Conservation (phyloP, 1,140 invertebrate genomes). For the Nephotettix cincticeps region DNA sequence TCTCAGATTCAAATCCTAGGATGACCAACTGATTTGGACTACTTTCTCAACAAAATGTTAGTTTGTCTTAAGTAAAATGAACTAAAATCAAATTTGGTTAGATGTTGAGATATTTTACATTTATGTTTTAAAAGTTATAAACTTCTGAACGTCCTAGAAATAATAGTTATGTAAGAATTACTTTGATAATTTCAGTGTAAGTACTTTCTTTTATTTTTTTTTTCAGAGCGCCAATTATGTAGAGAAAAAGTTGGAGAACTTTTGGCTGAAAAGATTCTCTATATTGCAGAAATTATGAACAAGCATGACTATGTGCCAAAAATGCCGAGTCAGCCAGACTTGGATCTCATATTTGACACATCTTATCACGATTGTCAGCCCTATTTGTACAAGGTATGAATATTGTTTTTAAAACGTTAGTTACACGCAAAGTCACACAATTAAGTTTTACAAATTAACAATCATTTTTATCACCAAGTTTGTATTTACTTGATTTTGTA, state of each 20-base stretch:
- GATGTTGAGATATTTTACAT: no score
- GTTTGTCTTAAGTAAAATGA: no score
- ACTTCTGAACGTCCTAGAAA: no score
- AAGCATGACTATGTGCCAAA: slow-evolving; percentile 93
- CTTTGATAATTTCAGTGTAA: not conserved
- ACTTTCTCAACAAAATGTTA: no score
- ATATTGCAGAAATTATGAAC: slow-evolving; percentile 94
- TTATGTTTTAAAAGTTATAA: no score
- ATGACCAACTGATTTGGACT: no score
- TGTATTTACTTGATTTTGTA: no score
- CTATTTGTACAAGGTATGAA: slow-evolving; percentile 83
- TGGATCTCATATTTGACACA: slow-evolving; percentile 94
- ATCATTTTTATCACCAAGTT: no score
- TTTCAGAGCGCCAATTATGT: slow-evolving; percentile 75
- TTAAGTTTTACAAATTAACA: no score
- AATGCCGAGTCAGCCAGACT: slow-evolving; percentile 88
- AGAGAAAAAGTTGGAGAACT: slow-evolving; percentile 89
- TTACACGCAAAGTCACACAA: no score
- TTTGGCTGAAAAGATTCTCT: slow-evolving; percentile 88
- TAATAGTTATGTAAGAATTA: not conserved
- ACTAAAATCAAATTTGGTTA: no score
- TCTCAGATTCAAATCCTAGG: no score
- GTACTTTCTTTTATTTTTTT: not conserved
- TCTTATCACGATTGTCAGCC: slow-evolving; percentile 90
- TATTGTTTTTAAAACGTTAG: not conserved